phyloP scores from a whole-genome alignment of 2,113 vertebrate genomes.

The Saimiri boliviensis region DNA sequence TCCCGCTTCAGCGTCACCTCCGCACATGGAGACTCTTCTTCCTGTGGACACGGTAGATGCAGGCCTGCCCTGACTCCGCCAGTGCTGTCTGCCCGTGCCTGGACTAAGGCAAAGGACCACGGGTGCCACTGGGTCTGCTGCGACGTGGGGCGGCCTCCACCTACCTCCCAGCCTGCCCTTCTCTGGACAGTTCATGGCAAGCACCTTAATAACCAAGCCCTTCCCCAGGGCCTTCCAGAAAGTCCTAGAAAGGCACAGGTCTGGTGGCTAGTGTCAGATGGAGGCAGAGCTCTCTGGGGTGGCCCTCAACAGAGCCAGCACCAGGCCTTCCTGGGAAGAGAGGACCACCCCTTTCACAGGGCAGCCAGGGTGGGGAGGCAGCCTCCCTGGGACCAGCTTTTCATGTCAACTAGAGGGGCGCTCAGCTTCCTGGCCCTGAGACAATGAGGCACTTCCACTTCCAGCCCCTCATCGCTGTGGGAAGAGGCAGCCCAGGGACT shows the following conservation, averaged over 20 bases:
- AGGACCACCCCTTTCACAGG: neutral
- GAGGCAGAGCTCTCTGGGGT: neutral
- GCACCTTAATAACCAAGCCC: neutral
- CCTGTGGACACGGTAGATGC: constrained; percentile 80
- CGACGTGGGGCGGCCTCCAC: neutral
- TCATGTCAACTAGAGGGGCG: neutral
- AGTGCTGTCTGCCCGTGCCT: neutral
- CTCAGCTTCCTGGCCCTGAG: too few relatives aligned
- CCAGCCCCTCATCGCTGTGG: neutral
- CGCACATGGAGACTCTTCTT: constrained; percentile 91
- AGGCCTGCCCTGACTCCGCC: neutral
- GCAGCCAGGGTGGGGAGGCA: rapidly evolving
- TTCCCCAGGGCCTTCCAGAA: neutral
- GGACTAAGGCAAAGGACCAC: rapidly evolving
- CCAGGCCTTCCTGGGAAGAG: too few relatives aligned
- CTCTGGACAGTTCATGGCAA: neutral
- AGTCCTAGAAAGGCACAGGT: neutral
- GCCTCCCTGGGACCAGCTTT: neutral
- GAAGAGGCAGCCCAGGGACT: neutral
- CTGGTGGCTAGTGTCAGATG: neutral
- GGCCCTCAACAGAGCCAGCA: neutral
- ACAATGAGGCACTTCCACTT: rapidly evolving
- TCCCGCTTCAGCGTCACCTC: constrained; percentile 91
- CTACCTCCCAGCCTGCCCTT: neutral
- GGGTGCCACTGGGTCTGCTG: neutral